Base-by-base conservation (phyloP, 2,888 invertebrate genomes). In the Cancer borealis region DNA sequence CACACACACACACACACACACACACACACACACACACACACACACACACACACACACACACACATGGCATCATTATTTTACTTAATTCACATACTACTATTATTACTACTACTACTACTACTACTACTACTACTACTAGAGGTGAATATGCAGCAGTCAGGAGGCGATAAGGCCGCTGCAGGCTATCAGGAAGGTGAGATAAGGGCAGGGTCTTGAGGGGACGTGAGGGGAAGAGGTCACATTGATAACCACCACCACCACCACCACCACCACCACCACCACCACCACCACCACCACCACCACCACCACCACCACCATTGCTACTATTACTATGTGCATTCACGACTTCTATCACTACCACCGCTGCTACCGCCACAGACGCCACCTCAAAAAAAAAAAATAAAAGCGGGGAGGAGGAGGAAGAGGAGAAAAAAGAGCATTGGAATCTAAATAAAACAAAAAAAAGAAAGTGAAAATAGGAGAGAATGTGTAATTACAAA, bases 71-170 rank as follows among this genome's bases (percentile, higher is more conserved):
- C 17, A 1, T 54, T 54, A 54, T 54, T 54, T 14, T 54, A 14
- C 10, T 84, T 46, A 46, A 17, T 46, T 1, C 46, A 21, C 45
- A 6, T 46, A 45, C 46, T 88, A 88, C 45, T 88, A 88, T 14
- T 46, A 47, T 6, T 88, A 88, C 45, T 88, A 47, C 45, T 45
- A 47, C 45, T 88, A 45, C 26, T 88, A 88, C 88, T 88, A 47
- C 88, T 88, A 47, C 88, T 88, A n/a, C 88, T 88, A 46, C 45
- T 88, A 88, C 46, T 88, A 88, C 88, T 46, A 14, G 21, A 45
- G 39, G 39, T n/a, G 5, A 12, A 45, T n/a, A 12, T 30, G 45
- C 1, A 66, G 17, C n/a, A 66, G 3, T 66, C 66, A 66, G n/a
- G 17, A 66, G 21, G 66, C 12, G 79, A 79, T 79, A 30, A 79